Percentiles rank a stretch among this genome's conserved stretches.
Evolutionary conservation across 2,113 vertebrate genomes (phyloP).

Genomic region (Cisticola juncidis): DNA sequence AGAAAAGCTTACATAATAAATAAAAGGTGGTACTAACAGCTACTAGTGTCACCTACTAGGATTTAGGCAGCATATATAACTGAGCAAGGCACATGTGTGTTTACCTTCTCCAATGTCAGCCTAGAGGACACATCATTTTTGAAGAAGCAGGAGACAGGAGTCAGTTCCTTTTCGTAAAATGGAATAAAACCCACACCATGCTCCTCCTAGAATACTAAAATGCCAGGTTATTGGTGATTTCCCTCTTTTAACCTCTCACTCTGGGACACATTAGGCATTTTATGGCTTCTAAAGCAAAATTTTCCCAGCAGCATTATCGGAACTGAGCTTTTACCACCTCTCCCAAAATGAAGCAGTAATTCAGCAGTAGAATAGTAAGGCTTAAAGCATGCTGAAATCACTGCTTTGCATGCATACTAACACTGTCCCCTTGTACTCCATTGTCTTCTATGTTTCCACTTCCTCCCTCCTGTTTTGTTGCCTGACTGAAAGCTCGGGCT

Average conservation of each 20-base stretch:
- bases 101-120: neutral
- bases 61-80: neutral
- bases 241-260: neutral
- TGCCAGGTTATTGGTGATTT: neutral
- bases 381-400: neutral
- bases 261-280: neutral
- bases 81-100: neutral
- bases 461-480: neutral
- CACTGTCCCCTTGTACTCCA: neutral
- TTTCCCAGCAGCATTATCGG: neutral
- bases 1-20: neutral
- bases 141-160: neutral
- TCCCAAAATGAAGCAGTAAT: neutral
- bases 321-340: neutral
- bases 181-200: neutral
- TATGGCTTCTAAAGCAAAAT: neutral
- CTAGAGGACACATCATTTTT: neutral
- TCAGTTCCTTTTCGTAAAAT: neutral
- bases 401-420: neutral
- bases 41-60: neutral
- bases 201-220: neutral
- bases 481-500: neutral
- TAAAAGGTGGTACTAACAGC: neutral
- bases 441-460: neutral
- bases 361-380: neutral